Percentiles rank a stretch among this genome's conserved stretches.
These are phyloP conservation scores for Drosophila macrospina DNA, from an alignment of 2,888 invertebrate species.

Conservation along the genomic window DNA sequence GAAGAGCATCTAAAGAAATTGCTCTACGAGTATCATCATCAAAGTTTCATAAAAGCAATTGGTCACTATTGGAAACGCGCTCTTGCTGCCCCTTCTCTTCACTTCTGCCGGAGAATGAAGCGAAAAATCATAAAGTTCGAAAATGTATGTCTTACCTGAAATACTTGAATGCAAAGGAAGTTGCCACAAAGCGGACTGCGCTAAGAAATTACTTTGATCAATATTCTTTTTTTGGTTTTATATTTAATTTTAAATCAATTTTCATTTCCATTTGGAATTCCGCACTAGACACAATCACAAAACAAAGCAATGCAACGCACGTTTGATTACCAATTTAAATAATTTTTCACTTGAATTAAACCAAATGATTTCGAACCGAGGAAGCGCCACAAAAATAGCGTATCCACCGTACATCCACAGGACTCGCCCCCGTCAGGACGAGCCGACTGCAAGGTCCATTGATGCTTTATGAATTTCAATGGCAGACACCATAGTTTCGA, in stretches of 20 bases:
- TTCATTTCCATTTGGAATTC: constrained; percentile 61
- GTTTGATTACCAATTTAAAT: constrained; percentile 80
- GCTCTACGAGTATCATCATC: too few relatives aligned
- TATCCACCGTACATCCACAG: constrained; percentile 7
- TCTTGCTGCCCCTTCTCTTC: too few relatives aligned
- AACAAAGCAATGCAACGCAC: constrained; percentile 50
- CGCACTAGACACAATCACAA: constrained; percentile 36
- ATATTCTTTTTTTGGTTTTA: constrained; percentile 31
- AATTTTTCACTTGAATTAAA: constrained; percentile 81
- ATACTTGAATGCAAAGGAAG: not conserved
- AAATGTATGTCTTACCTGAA: constrained; percentile 1
- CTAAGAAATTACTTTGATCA: constrained; percentile 55
- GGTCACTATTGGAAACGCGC: too few relatives aligned
- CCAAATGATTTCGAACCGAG: constrained; percentile 77
- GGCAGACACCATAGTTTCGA: constrained; percentile 64
- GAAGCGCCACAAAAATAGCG: constrained; percentile 45
- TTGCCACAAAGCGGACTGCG: not conserved
- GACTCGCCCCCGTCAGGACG: constrained; percentile 6
- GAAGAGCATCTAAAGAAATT: too few relatives aligned
- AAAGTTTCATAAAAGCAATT: too few relatives aligned
- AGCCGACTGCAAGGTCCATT: constrained; percentile 26
- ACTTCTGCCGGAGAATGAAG: not conserved
- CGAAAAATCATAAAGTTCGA: not conserved
- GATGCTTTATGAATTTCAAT: constrained; percentile 80
- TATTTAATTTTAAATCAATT: constrained; percentile 70